Conservation (phyloP, 2,888 invertebrate genomes). For the Omphaloscelis lunosa region DNA sequence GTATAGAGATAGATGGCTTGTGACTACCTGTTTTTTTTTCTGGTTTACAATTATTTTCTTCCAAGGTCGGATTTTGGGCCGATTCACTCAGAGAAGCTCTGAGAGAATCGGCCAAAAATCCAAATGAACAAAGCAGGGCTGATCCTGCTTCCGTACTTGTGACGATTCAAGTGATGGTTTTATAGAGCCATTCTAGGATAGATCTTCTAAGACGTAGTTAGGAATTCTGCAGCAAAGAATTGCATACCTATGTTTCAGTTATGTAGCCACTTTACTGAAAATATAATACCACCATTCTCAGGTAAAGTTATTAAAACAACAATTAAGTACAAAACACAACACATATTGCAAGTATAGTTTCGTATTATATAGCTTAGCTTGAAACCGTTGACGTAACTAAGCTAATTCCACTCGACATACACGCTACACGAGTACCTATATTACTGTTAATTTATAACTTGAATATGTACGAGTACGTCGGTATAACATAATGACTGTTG, state of each 20-base stretch:
- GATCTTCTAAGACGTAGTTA: not conserved
- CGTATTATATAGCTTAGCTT: conserved; percentile 11
- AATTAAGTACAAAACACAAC: conserved; percentile 10
- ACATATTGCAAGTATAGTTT: not conserved
- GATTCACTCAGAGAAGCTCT: not conserved
- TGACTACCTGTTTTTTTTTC: too few relatives aligned
- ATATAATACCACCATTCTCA: not conserved
- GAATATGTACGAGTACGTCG: conserved; percentile 3
- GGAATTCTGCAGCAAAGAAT: not conserved
- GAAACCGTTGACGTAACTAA: conserved; percentile 14
- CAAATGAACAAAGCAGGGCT: not conserved
- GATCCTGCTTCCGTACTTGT: not conserved
- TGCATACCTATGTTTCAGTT: not conserved
- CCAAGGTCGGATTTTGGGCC: not conserved
- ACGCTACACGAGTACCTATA: not conserved
- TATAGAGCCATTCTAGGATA: not conserved
- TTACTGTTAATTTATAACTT: conserved; percentile 1
- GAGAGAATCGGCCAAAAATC: too few relatives aligned
- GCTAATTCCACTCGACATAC: conserved; percentile 14
- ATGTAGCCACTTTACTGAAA: not conserved
- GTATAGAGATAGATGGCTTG: too few relatives aligned
- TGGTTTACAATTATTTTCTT: too few relatives aligned
- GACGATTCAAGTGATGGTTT: too few relatives aligned
- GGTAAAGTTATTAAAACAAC: conserved; percentile 13
- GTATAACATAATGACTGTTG: not conserved